Evolutionary conservation across 2,797 vertebrate species (phyloP), one percentile per base, ranked within the genome.

Genomic region (Acanthornis magna): DNA sequence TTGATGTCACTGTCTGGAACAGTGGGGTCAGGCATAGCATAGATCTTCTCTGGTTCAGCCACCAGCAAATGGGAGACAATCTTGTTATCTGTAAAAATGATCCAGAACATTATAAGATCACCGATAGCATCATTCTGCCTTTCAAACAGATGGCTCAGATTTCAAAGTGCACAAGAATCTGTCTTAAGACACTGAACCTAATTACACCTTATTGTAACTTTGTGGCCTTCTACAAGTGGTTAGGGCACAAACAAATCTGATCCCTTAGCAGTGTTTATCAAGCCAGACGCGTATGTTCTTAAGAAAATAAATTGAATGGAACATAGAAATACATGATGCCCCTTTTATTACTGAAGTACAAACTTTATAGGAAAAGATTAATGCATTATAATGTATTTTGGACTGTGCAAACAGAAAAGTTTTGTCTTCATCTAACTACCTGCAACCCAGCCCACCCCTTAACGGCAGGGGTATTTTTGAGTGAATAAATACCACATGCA

Each of bases 21-120:
- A 58, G 99, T 99, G 48, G 99, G 99, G 98, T 99, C 99, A 66
- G 99, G 99, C 99, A 99, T 99, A 97, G 99, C 99, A 94, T 99
- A 99, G 98, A 99, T 99, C 98, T 99, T 99, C 98, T 99, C 99
- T 63, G 99, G 99, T 97, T 99, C 99, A 75, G 99, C 99, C 98
- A 99, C 99, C 98, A 99, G 98, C 98, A 99, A 98, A 98, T 99
- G 99, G 93, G 99, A 99, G 96, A 99, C 99, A 96, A 99, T 99
- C 98, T 99, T 99, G 98, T 99, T 99, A 99, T 99, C 99, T 99
- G 99, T 97, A 98, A 99, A 98, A 98, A 97, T n/a, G 88, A 89
- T 96, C 78, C 98, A 97, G 91, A 97, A 95, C 72, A 91, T 91
- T 82, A 76, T 38, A 86, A 86, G 71, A 96, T 97, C 97, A 98